Percentiles rank a stretch among this genome's conserved stretches.
These are phyloP conservation scores for Xestia ashworthii DNA, from an alignment of 2,888 invertebrate genomes.

Conservation along the genomic window DNA sequence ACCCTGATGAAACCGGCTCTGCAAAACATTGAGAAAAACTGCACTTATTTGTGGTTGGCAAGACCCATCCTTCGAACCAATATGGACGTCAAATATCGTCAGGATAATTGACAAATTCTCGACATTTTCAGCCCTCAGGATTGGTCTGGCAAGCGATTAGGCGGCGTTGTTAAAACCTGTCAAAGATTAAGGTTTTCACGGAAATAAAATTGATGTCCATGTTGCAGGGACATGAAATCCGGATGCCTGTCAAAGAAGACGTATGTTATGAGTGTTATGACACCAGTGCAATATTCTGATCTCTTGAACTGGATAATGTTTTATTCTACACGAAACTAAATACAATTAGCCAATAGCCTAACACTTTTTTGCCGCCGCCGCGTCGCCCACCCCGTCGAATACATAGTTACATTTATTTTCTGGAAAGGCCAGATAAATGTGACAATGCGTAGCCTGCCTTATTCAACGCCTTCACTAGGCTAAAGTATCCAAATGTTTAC, in stretches of 20 bases:
- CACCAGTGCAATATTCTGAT: background rate
- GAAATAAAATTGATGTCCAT: conserved; percentile 29
- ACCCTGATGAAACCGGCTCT: conserved; percentile 64
- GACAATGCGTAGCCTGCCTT: conserved; percentile 27
- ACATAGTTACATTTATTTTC: conserved; percentile 38
- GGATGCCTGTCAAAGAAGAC: conserved; percentile 31
- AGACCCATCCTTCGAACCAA: conserved; percentile 43
- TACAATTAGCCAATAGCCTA: background rate
- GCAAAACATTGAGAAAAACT: conserved; percentile 54
- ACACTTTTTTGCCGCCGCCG: too few species aligned
- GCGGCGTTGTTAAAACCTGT: conserved; percentile 16
- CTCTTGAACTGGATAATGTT: background rate
- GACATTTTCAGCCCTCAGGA: conserved; percentile 24
- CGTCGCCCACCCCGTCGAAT: background rate
- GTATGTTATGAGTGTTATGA: conserved; percentile 20
- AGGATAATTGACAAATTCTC: conserved; percentile 45
- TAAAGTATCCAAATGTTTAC: conserved; percentile 55
- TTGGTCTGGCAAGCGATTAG: conserved; percentile 23
- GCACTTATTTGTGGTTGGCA: conserved; percentile 57
- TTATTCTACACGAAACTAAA: background rate
- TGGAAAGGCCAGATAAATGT: conserved; percentile 26
- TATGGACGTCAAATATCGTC: conserved; percentile 44
- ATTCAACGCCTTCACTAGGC: conserved; percentile 35
- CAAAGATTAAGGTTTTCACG: conserved; percentile 20
- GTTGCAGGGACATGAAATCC: conserved; percentile 6